A percentile compares a stretch with the other conserved stretches of the same genome.
Evolutionary conservation across 2,888 invertebrate species (phyloP).

Genomic region (Athalia circularis): DNA sequence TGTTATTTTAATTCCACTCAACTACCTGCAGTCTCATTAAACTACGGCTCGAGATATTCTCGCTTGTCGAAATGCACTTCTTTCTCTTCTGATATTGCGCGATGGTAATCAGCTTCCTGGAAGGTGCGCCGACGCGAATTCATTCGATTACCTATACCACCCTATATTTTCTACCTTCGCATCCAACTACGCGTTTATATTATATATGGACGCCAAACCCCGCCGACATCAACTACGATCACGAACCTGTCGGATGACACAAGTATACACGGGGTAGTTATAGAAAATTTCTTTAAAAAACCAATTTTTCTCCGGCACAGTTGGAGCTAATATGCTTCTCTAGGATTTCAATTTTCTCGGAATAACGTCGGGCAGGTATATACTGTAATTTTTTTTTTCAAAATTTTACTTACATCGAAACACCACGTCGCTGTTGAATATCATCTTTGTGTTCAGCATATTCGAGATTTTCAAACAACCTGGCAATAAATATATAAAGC

Average conservation of each 20-base stretch:
- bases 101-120: constrained; percentile 14
- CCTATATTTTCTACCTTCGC: constrained; percentile 32
- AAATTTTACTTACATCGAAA: not conserved
- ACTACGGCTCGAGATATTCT: not conserved
- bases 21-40: constrained; percentile 9
- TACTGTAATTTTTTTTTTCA: not conserved
- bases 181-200: no score
- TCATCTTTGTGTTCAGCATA: not conserved
- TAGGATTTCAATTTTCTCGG: constrained; percentile 55
- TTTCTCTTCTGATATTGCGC: constrained; percentile 15
- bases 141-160: constrained; percentile 23
- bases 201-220: not conserved
- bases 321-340: constrained; percentile 58
- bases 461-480: not conserved
- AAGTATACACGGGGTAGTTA: constrained; percentile 14
- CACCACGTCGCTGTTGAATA: not conserved
- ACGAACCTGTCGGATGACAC: not conserved
- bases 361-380: constrained; percentile 30
- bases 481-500: not conserved
- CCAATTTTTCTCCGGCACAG: constrained; percentile 57
- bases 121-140: constrained; percentile 16
- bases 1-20: not conserved
- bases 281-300: constrained; percentile 60
- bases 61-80: not conserved
- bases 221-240: constrained; percentile 21